Conservation (phyloP, 2,888 invertebrate genomes). For the Panzeria rudis region DNA sequence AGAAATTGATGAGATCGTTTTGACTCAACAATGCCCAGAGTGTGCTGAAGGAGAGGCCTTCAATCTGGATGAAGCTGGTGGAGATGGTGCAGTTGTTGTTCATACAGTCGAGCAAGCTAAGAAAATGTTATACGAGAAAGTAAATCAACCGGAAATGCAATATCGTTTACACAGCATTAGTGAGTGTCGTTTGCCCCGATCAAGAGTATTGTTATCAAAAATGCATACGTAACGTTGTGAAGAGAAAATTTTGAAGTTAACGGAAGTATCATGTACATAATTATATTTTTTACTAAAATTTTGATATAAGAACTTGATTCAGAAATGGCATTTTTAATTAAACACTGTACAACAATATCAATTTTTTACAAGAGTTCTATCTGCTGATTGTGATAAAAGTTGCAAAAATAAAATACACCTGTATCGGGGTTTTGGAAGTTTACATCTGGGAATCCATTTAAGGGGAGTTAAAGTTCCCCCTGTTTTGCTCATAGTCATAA, state of each 20-base stretch:
- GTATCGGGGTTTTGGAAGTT: too few species aligned
- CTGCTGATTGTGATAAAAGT: too few species aligned
- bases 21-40: conserved; percentile 83
- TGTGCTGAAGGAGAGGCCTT: conserved; percentile 83
- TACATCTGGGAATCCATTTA: too few species aligned
- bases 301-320: not conserved
- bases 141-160: conserved; percentile 83
- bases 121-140: conserved; percentile 80
- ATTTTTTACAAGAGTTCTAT: too few species aligned
- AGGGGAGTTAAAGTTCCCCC: too few species aligned
- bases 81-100: conserved; percentile 77
- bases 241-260: not conserved
- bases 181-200: conserved; percentile 82
- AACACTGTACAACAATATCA: too few species aligned
- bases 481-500: too few species aligned
- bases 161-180: conserved; percentile 83
- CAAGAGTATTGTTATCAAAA: conserved; percentile 80
- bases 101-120: conserved; percentile 77
- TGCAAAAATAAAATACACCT: too few species aligned
- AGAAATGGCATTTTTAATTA: not conserved
- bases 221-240: conserved; percentile 70
- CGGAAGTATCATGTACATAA: not conserved
- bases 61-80: conserved; percentile 81
- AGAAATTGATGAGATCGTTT: conserved; percentile 84
- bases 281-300: not conserved